Base-by-base conservation (phyloP, 2,113 vertebrate species). In the Seriola dumerili region DNA sequence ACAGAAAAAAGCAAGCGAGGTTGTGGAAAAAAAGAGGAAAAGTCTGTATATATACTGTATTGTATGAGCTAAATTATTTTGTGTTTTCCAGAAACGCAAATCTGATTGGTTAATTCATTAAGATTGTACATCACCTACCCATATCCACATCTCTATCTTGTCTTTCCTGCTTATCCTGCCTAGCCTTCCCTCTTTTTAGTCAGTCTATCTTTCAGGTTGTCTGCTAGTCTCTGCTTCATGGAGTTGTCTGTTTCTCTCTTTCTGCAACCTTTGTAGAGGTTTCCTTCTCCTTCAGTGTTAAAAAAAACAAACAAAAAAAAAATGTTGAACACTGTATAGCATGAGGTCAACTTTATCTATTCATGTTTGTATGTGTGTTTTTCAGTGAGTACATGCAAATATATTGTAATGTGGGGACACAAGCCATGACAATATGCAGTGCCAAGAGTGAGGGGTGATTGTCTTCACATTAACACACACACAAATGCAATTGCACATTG, bases 401-500 rank as follows among this genome's bases (percentile, higher is more conserved):
- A 42, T 38, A n/a, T 65, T 34, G n/a, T 14, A 48, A 57, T 36
- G 25, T 8, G 63, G 52, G 7, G 12, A 76, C 32, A 19, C 44
- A 23, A 59, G 29, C 32, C 54, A 46, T 67, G 61, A 42, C 61
- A 0, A 12, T 36, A 13, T 59, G 16, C 21, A 12, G 64, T 32
- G 25, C 40, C n/a, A 40, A 54, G 61, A 63, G 34, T 69, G 19
- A 36, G 23, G 63, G 38, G 65, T 19, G 23, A 55, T 32, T 61
- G 68, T 50, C 42, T 72, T 42, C 4, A 80, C 40, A 80, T 61
- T 14, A 68, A 78, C 61, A 80, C 46, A 57, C 61, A 46, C 5
- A 59, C 17, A 74, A 29, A 19, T 17, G 34, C 46, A 57, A 32
- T 25, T 52, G 14, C 76, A 74, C 58, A 54, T 54, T 50, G 5